A percentile compares a stretch with the other conserved stretches of the same genome.
These are phyloP conservation scores for Vireo griseus DNA, from an alignment of 2,797 vertebrate species.

Conservation along the genomic window DNA sequence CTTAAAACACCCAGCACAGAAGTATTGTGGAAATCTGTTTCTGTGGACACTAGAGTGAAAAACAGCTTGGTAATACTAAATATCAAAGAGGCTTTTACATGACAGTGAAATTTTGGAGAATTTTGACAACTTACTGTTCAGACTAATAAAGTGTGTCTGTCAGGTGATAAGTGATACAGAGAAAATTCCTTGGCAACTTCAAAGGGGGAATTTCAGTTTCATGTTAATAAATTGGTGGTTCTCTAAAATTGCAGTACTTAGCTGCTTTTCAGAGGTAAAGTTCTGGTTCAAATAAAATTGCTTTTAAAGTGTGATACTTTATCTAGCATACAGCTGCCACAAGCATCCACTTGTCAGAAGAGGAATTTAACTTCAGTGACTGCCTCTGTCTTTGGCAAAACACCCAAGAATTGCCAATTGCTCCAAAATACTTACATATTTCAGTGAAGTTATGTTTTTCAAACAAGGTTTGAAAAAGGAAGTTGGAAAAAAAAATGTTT, in stretches of 20 bases:
- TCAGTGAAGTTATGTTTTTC: background rate
- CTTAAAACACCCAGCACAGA: background rate
- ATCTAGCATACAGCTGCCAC: background rate
- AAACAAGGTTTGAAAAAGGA: background rate
- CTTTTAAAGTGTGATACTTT: background rate
- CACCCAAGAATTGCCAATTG: background rate
- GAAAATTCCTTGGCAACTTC: background rate
- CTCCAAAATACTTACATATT: background rate
- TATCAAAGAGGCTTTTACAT: background rate
- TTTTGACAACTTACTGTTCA: background rate
- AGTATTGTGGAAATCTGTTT: background rate
- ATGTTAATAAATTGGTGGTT: background rate
- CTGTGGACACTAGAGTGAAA: background rate
- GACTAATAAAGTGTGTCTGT: background rate
- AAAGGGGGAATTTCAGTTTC: background rate
- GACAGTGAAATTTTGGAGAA: background rate
- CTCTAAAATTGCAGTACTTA: background rate
- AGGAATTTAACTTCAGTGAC: background rate
- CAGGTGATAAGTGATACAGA: background rate
- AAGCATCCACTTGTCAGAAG: background rate
- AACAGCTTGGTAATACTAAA: background rate
- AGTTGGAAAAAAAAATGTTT: background rate
- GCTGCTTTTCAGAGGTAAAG: background rate
- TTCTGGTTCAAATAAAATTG: background rate
- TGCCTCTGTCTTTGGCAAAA: background rate